A percentile compares a stretch with the other conserved stretches of the same genome.
phyloP scores from a whole-genome alignment of 2,113 vertebrate genomes.

The Anguilla japonica region DNA sequence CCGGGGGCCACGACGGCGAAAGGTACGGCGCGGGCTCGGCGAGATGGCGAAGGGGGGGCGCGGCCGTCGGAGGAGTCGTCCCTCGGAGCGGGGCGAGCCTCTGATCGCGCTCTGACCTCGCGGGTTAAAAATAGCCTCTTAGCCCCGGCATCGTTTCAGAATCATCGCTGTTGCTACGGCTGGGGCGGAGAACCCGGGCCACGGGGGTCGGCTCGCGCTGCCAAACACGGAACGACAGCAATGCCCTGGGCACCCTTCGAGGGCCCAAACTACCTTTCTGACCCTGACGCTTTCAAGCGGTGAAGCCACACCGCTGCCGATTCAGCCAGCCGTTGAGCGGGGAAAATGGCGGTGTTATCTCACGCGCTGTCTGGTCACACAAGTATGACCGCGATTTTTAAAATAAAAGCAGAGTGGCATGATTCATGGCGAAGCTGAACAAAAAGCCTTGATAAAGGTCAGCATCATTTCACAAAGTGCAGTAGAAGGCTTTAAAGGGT shows the following conservation, averaged over 20 bases:
- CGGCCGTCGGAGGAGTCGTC: conserved; percentile 1
- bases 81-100: background rate
- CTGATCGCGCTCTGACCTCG: background rate
- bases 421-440: too few species aligned
- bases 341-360: background rate
- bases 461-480: background rate
- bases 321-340: background rate
- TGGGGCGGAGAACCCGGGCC: background rate
- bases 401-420: too few species aligned
- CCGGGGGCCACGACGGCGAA: background rate
- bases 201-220: background rate
- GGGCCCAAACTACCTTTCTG: background rate
- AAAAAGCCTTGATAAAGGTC: background rate
- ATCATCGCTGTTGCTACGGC: background rate
- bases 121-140: conserved; percentile 15
- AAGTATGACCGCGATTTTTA: too few species aligned
- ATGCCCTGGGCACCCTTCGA: background rate
- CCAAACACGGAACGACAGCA: background rate
- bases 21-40: too few species aligned
- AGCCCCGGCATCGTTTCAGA: background rate
- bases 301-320: background rate
- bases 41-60: background rate
- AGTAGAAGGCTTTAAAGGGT: background rate
- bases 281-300: background rate
- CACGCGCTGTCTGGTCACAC: too few species aligned